phyloP scores from a whole-genome alignment of 2,797 vertebrate genomes.

The Channallabes apus region DNA sequence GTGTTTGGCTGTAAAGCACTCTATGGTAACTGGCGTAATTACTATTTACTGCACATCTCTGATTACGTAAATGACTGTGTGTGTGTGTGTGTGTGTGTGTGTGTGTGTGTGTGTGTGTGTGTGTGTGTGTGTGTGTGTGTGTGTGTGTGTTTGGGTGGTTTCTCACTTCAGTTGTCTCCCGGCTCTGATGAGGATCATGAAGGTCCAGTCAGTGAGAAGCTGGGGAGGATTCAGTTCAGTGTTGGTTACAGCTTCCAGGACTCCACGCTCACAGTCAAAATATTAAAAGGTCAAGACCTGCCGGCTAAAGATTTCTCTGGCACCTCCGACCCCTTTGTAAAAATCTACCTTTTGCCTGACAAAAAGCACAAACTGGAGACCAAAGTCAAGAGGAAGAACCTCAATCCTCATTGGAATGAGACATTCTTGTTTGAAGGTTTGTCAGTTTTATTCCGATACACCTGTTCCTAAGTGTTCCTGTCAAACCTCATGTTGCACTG shows the following conservation, averaged over 20 bases:
- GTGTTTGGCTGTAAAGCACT: slow-evolving; percentile 13
- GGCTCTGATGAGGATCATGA: slow-evolving; percentile 94
- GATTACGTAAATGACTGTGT: slow-evolving; percentile 15
- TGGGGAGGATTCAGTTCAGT: slow-evolving; percentile 93
- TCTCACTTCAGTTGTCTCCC: slow-evolving; percentile 83
- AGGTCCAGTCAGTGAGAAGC: slow-evolving; percentile 87
- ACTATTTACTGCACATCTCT: slow-evolving; percentile 27
- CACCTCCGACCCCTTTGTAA: slow-evolving; percentile 97
- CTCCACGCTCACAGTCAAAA: slow-evolving; percentile 97
- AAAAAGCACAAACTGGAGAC: slow-evolving; percentile 99
- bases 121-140: slow-evolving; percentile 20
- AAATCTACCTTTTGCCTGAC: slow-evolving; percentile 97
- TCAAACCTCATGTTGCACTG: not conserved
- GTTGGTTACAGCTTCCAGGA: slow-evolving; percentile 99
- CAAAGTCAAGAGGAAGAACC: slow-evolving; percentile 98
- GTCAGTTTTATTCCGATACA: not conserved
- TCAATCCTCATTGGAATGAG: slow-evolving; percentile 98
- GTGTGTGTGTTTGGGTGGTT: slow-evolving; percentile 2
- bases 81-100: too few relatives aligned
- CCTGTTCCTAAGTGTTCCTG: not conserved
- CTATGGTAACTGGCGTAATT: slow-evolving; percentile 18
- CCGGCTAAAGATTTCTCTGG: slow-evolving; percentile 98
- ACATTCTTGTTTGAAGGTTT: slow-evolving; percentile 97
- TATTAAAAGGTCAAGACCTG: slow-evolving; percentile 95
- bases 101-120: slow-evolving; percentile 10